Conservation (phyloP, 2,797 vertebrate genomes). For the Sebastes aleutianus region DNA sequence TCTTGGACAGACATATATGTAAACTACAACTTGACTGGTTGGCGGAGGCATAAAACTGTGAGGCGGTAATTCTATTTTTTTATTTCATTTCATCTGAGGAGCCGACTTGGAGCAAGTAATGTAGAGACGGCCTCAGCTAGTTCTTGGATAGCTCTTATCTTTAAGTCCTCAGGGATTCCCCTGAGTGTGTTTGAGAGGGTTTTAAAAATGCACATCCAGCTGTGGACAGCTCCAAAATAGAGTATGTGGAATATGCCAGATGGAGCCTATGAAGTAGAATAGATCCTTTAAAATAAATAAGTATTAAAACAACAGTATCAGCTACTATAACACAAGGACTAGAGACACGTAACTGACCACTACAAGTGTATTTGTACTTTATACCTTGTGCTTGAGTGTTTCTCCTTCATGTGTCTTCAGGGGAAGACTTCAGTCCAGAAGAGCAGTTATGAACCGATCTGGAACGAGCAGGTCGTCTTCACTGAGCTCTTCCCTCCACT, state of each 20-base stretch:
- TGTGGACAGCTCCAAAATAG: background rate
- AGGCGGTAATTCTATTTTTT: too few relatives aligned
- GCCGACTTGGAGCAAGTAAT: background rate
- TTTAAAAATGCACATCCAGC: background rate
- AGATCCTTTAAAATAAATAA: background rate
- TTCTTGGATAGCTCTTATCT: too few relatives aligned
- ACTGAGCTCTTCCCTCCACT: conserved; percentile 96
- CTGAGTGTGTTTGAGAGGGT: background rate
- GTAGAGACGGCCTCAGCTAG: background rate
- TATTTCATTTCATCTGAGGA: background rate
- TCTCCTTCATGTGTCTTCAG: conserved; percentile 63
- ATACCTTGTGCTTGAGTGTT: background rate
- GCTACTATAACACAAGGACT: background rate
- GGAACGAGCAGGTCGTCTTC: conserved; percentile 96
- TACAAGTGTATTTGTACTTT: background rate
- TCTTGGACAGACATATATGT: too few relatives aligned
- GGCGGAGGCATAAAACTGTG: accelerated
- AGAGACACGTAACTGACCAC: background rate
- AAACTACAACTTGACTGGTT: too few relatives aligned
- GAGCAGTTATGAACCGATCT: conserved; percentile 96
- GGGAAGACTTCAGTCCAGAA: conserved; percentile 96
- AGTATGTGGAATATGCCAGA: background rate
- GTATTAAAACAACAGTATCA: background rate
- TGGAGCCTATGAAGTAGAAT: background rate
- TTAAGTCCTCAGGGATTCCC: too few relatives aligned